Percentiles rank a stretch among this genome's conserved stretches.
phyloP scores from a whole-genome alignment of 2,888 invertebrate genomes.

The Scaptomyza reducta region DNA sequence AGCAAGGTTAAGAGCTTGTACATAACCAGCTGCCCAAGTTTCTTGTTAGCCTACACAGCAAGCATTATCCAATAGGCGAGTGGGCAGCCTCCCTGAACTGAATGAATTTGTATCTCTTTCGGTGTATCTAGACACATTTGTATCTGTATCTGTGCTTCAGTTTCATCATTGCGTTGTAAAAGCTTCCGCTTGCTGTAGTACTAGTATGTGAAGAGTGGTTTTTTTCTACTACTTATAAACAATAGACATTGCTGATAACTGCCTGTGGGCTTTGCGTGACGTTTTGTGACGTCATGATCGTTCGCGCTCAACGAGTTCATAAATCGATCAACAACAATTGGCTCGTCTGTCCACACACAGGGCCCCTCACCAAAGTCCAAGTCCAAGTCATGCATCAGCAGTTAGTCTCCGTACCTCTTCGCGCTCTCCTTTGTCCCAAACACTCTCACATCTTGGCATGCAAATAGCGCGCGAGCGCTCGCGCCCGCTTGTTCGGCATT shows the following conservation, averaged over 20 bases:
- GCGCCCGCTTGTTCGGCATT: slow-evolving; percentile 35
- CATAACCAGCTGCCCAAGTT: slow-evolving; percentile 47
- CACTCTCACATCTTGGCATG: slow-evolving; percentile 61
- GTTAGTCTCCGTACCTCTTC: slow-evolving; percentile 12
- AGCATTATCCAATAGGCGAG: slow-evolving; percentile 37
- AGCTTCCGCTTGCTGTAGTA: slow-evolving; percentile 70
- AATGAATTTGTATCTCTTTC: slow-evolving; percentile 51
- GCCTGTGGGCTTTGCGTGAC: slow-evolving; percentile 60
- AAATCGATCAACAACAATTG: slow-evolving; percentile 76
- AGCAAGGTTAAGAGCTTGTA: slow-evolving; percentile 67
- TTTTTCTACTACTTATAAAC: slow-evolving; percentile 10
- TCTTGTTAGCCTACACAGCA: slow-evolving; percentile 64
- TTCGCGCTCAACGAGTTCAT: slow-evolving; percentile 63
- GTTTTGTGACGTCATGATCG: slow-evolving; percentile 66
- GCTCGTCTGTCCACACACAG: slow-evolving; percentile 31
- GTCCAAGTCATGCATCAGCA: slow-evolving; percentile 64
- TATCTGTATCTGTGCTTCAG: slow-evolving; percentile 17
- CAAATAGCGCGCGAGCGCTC: slow-evolving; percentile 58
- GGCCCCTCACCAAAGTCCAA: slow-evolving; percentile 21
- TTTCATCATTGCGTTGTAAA: slow-evolving; percentile 59
- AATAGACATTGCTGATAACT: slow-evolving; percentile 44
- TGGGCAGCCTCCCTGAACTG: slow-evolving; percentile 51
- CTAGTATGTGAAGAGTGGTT: slow-evolving; percentile 14
- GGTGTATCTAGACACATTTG: slow-evolving; percentile 13
- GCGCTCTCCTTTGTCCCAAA: background rate